Evolutionary conservation across 1,140 invertebrate species (phyloP).

Genomic region (Megalopta genalis): DNA sequence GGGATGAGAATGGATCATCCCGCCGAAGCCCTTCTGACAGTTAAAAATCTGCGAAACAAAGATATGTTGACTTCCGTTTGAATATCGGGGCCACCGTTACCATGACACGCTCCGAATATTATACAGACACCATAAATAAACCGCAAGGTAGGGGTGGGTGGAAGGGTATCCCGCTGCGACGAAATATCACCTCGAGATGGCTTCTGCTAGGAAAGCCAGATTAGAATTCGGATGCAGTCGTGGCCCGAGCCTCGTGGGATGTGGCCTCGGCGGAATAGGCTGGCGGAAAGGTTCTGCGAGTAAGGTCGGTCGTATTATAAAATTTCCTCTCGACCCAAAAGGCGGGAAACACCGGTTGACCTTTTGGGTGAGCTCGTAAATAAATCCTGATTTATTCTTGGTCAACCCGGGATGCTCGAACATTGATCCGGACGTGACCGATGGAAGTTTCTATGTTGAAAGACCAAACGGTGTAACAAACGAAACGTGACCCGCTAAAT

Average conservation of each 20-base stretch:
- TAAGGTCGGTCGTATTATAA: constrained; percentile 58
- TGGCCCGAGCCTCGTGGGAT: constrained; percentile 38
- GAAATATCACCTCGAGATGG: constrained; percentile 69
- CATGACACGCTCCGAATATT: constrained; percentile 60
- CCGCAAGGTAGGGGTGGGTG: constrained; percentile 46
- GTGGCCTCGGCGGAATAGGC: constrained; percentile 19
- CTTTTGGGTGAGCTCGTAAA: constrained; percentile 58
- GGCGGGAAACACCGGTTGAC: constrained; percentile 15
- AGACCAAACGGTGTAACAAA: not conserved
- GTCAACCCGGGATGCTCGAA: not conserved
- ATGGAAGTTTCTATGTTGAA: constrained; percentile 5
- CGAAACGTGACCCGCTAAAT: not conserved
- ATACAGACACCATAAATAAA: constrained; percentile 68
- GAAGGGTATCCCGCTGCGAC: constrained; percentile 67
- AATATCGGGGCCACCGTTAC: not conserved
- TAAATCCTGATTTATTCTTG: constrained; percentile 63
- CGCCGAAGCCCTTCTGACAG: too few relatives aligned
- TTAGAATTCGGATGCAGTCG: constrained; percentile 72
- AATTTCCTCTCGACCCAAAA: constrained; percentile 39
- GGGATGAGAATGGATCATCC: not conserved
- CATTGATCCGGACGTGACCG: constrained; percentile 10
- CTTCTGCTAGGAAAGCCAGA: constrained; percentile 54
- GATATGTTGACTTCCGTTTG: not conserved
- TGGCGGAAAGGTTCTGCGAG: constrained; percentile 39
- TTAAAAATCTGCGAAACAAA: not conserved